A percentile compares a stretch with the other conserved stretches of the same genome.
These are phyloP conservation scores for Orthosia cruda DNA, from an alignment of 2,888 invertebrate species.

Conservation along the genomic window DNA sequence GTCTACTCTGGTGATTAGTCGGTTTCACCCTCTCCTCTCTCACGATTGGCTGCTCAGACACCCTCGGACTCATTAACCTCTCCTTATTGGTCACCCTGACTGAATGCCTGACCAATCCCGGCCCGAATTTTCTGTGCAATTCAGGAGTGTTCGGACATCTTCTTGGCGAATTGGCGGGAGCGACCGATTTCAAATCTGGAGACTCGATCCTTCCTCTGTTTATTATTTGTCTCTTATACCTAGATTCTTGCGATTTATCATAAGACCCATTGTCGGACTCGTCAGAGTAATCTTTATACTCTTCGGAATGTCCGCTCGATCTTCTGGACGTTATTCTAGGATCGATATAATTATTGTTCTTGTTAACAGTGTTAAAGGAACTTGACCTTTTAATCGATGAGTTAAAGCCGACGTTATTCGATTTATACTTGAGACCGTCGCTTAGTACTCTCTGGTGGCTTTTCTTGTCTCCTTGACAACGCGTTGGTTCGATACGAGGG, in stretches of 20 bases:
- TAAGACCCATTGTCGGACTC: conserved; percentile 87
- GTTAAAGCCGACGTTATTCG: conserved; percentile 79
- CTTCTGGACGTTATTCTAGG: conserved; percentile 78
- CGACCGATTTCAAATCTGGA: conserved; percentile 88
- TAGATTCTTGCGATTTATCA: conserved; percentile 85
- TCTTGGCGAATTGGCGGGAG: conserved; percentile 86
- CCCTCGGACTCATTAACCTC: conserved; percentile 93
- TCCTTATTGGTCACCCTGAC: conserved; percentile 86
- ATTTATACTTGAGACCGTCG: conserved; percentile 79
- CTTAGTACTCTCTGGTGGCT: conserved; percentile 67
- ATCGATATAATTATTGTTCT: conserved; percentile 87
- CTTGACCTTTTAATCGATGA: conserved; percentile 93
- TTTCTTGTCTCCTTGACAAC: conserved; percentile 86
- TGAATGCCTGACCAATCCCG: conserved; percentile 87
- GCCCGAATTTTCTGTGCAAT: conserved; percentile 92
- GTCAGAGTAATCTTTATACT: conserved; percentile 84
- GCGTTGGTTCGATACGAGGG: conserved; percentile 87
- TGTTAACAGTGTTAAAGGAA: conserved; percentile 92
- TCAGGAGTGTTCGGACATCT: conserved; percentile 93
- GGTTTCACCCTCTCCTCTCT: conserved; percentile 83
- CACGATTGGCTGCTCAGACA: conserved; percentile 90
- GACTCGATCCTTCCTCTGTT: conserved; percentile 93
- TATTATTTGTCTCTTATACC: conserved; percentile 94
- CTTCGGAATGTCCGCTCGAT: conserved; percentile 84
- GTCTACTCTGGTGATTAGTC: conserved; percentile 86